phyloP scores from a whole-genome alignment of 1,140 invertebrate genomes.

The Pachypsylla venusta region DNA sequence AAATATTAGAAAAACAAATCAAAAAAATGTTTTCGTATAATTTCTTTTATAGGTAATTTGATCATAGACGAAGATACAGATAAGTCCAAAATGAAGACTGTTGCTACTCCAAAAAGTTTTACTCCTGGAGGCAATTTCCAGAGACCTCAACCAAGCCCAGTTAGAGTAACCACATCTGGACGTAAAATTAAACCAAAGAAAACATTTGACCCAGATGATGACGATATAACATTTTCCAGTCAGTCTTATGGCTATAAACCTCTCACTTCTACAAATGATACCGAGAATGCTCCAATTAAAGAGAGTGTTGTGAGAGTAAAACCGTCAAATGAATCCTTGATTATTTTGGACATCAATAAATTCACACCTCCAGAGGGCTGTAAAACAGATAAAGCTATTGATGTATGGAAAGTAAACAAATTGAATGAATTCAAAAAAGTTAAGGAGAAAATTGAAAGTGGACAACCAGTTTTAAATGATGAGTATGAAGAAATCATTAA shows the following conservation, averaged over 20 bases:
- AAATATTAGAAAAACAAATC: too few species aligned
- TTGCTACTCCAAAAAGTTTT: not conserved
- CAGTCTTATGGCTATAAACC: not conserved
- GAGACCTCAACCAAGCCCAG: not conserved
- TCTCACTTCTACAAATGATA: not conserved
- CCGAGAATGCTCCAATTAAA: not conserved
- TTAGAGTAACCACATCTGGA: conserved; percentile 34
- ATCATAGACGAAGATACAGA: conserved; percentile 27
- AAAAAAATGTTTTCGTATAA: too few species aligned
- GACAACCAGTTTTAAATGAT: not conserved
- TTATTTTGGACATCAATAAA: conserved; percentile 10
- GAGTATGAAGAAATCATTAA: not conserved
- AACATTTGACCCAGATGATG: conserved; percentile 20
- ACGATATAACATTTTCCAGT: not conserved
- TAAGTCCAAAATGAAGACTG: conserved; percentile 9
- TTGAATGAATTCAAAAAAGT: not conserved
- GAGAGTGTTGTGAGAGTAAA: not conserved
- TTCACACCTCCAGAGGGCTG: not conserved
- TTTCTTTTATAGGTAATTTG: conserved; percentile 20
- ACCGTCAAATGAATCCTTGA: not conserved
- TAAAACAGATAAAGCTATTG: not conserved
- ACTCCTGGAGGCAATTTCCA: not conserved
- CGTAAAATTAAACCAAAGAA: conserved; percentile 56
- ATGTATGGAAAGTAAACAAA: conserved; percentile 2
- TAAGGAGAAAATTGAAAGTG: not conserved